Conservation (phyloP, 2,888 invertebrate genomes). For the Drosophila helvetica region DNA sequence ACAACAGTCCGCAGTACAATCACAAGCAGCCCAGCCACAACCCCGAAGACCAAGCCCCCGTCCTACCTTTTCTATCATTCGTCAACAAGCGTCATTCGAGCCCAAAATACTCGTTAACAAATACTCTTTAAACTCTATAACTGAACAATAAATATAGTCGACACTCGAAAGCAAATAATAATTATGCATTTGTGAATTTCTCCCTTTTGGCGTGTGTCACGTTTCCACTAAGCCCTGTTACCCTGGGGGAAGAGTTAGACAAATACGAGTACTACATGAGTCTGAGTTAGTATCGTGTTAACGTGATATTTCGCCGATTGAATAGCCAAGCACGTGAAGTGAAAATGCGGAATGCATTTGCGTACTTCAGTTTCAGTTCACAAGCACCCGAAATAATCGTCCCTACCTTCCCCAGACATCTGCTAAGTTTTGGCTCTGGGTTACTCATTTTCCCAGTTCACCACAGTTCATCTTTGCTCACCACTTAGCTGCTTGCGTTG, state of each 20-base stretch:
- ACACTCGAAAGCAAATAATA: not conserved
- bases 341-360: not conserved
- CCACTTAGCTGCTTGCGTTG: slow-evolving; percentile 4
- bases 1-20: no score
- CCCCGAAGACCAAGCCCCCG: not conserved
- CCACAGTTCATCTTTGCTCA: not conserved
- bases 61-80: not conserved
- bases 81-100: not conserved
- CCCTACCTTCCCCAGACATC: not conserved
- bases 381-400: not conserved
- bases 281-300: not conserved
- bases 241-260: not conserved
- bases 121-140: not conserved
- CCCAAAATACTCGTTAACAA: not conserved
- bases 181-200: not conserved
- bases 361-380: not conserved
- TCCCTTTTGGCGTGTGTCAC: not conserved
- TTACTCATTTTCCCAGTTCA: not conserved
- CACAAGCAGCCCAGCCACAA: not conserved
- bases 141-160: not conserved
- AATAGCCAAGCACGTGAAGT: not conserved
- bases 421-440: not conserved
- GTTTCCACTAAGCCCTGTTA: not conserved
- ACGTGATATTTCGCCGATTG: not conserved
- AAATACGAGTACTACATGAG: not conserved